These are phyloP conservation scores for Myioborus miniatus DNA, from an alignment of 2,797 vertebrate species.

Conservation along the genomic window DNA sequence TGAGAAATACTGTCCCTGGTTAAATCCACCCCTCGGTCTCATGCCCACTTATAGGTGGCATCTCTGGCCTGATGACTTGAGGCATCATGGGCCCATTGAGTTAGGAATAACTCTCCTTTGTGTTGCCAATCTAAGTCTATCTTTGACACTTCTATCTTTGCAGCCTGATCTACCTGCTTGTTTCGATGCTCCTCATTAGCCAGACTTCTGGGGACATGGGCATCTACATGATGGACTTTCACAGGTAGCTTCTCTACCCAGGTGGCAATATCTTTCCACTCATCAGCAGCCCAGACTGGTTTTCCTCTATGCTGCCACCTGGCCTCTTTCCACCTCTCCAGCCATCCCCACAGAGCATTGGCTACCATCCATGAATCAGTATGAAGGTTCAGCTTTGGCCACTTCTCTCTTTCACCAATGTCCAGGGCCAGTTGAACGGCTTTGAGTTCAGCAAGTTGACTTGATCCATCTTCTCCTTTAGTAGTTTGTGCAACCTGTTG, in stretches of 20 bases:
- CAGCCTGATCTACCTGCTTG: neutral
- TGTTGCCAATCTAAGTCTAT: too few relatives aligned
- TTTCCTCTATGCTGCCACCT: neutral
- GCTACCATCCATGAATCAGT: neutral
- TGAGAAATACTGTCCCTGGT: too few relatives aligned
- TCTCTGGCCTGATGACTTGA: too few relatives aligned
- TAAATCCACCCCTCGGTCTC: too few relatives aligned
- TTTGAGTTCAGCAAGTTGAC: neutral
- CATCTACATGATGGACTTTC: neutral
- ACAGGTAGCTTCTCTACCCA: neutral
- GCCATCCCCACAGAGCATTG: neutral
- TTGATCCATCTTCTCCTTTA: neutral
- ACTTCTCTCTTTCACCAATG: neutral
- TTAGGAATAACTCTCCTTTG: too few relatives aligned
- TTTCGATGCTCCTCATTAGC: neutral
- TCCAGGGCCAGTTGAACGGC: neutral
- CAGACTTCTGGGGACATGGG: neutral
- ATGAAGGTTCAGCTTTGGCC: neutral
- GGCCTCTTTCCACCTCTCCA: neutral
- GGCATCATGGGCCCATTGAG: too few relatives aligned
- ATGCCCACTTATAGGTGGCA: too few relatives aligned
- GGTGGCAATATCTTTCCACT: neutral
- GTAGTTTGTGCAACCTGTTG: neutral
- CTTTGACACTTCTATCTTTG: too few relatives aligned
- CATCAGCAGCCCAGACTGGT: neutral